Base-by-base conservation (phyloP, 1,140 invertebrate genomes). In the Polypedilum vanderplanki region DNA sequence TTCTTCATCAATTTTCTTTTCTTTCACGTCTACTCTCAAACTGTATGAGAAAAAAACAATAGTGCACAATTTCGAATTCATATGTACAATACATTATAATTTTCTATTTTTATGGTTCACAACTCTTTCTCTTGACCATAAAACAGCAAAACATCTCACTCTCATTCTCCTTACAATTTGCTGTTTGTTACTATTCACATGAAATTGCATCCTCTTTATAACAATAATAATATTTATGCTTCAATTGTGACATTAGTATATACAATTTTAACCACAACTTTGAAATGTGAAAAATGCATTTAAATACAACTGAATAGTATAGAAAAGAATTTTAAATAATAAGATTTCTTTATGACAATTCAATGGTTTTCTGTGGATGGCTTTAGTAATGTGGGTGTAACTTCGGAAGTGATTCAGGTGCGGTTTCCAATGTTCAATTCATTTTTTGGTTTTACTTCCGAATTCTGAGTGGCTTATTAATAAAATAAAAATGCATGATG, bases 181-280 rank as follows among this genome's bases (percentile, higher is more conserved):
- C 41, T 57, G 15, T 57, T 33, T 57, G 41, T 57, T 57, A 15
- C 46, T 57, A n/a, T 57, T 57, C n/a, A 3, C 3, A 15, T 57
- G n/a, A 57, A 57, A 57, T 57, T 70, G 65, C 65, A 70, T 70
- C 65, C 3, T 3, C 24, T 33, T 33, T 3, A 20, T 9, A 20
- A 70, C 65, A 57, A n/a, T n/a, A n/a, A 57, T 57, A 18, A 20
- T 18, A 70, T 70, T 70, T 70, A 70, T 70, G 65, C 65, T 20
- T 70, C 65, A 70, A 70, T 70, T 70, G 65, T 70, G 10, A 18
- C 20, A 4, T 70, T 17, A 22, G 65, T 18, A 20, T 12, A 57
- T n/a, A 57, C 0, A 57, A 12, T n/a, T 57, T 57, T 57, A 12
- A 57, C 46, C 46, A 57, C 18, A 70, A 70, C 18, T 70, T 70